These are phyloP conservation scores for Phorcus lineatus DNA, from an alignment of 2,888 invertebrate genomes.

Conservation along the genomic window DNA sequence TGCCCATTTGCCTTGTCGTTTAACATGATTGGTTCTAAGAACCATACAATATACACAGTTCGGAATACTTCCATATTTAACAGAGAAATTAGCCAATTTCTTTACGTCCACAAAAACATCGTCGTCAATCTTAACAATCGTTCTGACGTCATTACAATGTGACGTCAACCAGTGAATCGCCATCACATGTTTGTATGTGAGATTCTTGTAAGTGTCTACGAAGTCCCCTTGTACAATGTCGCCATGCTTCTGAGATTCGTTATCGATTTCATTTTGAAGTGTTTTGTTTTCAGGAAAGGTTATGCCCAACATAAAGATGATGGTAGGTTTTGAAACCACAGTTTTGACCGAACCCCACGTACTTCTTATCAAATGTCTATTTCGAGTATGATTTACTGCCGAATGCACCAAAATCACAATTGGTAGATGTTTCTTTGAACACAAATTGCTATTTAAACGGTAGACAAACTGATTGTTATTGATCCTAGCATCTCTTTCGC, in stretches of 20 bases:
- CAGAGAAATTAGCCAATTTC: conserved; percentile 77
- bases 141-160: conserved; percentile 67
- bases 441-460: too few species aligned
- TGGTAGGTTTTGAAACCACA: conserved; percentile 68
- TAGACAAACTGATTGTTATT: too few species aligned
- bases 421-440: too few species aligned
- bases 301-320: conserved; percentile 70
- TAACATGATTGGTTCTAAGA: conserved; percentile 43
- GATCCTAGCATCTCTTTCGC: too few species aligned
- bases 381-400: conserved; percentile 36
- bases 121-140: conserved; percentile 72
- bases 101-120: conserved; percentile 76
- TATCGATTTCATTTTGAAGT: too few species aligned
- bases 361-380: conserved; percentile 37
- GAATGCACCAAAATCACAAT: neutral
- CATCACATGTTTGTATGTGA: conserved; percentile 47
- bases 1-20: conserved; percentile 54
- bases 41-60: conserved; percentile 55
- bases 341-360: conserved; percentile 56
- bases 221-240: too few species aligned
- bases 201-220: too few species aligned
- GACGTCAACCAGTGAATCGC: conserved; percentile 63
- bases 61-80: conserved; percentile 37
- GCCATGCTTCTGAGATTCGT: too few species aligned
- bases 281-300: conserved; percentile 28